A percentile compares a stretch with the other conserved stretches of the same genome.
phyloP scores from a whole-genome alignment of 2,888 invertebrate species.

The Polydrusus pterygomalis region DNA sequence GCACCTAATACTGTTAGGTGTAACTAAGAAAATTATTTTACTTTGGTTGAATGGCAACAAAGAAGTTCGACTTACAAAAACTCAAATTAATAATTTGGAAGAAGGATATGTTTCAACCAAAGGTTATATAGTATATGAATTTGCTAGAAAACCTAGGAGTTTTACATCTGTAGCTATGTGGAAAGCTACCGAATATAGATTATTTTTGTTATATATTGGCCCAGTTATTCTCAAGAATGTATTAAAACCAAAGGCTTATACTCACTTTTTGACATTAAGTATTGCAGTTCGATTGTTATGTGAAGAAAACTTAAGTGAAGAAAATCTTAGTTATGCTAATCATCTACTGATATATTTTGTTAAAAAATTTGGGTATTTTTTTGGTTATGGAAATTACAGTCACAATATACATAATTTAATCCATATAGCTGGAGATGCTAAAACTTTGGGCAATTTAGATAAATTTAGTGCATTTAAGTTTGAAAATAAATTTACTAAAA shows the following conservation, averaged over 20 bases:
- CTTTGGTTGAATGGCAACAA: constrained; percentile 8
- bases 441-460: background rate
- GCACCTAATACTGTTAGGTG: constrained; percentile 31
- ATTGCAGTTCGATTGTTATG: constrained; percentile 3
- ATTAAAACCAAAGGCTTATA: background rate
- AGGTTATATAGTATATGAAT: constrained; percentile 12
- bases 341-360: background rate
- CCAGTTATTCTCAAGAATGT: constrained; percentile 17
- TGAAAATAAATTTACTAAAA: constrained; percentile 5
- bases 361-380: constrained; percentile 5
- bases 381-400: background rate
- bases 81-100: background rate
- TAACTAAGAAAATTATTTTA: constrained; percentile 27
- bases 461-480: constrained; percentile 4
- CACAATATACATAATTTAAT: constrained; percentile 1
- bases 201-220: constrained; percentile 38
- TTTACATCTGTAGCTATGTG: constrained; percentile 26
- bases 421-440: constrained; percentile 1
- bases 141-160: constrained; percentile 33
- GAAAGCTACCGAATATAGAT: constrained; percentile 39
- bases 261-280: background rate
- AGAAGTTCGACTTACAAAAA: background rate
- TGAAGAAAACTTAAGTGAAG: background rate
- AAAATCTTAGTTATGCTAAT: background rate
- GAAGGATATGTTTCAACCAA: background rate